Percentiles rank a stretch among this genome's conserved stretches.
phyloP scores from a whole-genome alignment of 2,797 vertebrate species.

The Lithobates sylvaticus region DNA sequence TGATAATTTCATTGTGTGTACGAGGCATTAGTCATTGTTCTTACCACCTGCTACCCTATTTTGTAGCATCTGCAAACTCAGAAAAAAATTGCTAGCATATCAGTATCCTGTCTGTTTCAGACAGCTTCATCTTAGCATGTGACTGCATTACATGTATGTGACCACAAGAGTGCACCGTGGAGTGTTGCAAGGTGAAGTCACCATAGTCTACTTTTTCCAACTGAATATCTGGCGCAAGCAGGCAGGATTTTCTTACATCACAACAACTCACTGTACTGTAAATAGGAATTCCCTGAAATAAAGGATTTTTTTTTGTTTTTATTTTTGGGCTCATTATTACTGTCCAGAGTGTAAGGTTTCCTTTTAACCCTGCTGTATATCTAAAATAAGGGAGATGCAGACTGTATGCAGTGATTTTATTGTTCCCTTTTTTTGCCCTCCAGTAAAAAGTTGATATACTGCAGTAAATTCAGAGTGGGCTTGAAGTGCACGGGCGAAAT shows the following conservation, averaged over 20 bases:
- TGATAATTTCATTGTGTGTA: too few relatives aligned
- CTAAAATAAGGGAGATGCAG: constrained; percentile 4
- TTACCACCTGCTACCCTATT: too few relatives aligned
- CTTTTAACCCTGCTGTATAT: constrained; percentile 24
- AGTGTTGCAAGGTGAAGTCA: constrained; percentile 30
- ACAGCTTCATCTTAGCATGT: too few relatives aligned
- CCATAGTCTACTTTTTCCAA: neutral
- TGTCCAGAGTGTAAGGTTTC: neutral
- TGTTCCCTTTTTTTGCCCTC: constrained; percentile 36
- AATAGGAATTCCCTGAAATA: constrained; percentile 8
- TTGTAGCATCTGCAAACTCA: too few relatives aligned
- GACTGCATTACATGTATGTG: neutral
- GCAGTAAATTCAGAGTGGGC: constrained; percentile 14
- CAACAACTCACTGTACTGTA: neutral
- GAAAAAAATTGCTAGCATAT: too few relatives aligned
- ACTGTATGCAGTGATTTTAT: constrained; percentile 11
- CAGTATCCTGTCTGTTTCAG: too few relatives aligned
- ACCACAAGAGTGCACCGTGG: constrained; percentile 48
- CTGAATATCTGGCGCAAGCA: neutral
- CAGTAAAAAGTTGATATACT: constrained; percentile 24
- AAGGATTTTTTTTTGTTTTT: constrained; percentile 17
- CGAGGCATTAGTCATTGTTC: too few relatives aligned
- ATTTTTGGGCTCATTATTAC: constrained; percentile 17
- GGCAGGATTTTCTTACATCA: constrained; percentile 18
- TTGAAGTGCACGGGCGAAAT: constrained; percentile 36